Evolutionary conservation across 2,797 vertebrate genomes (phyloP), one percentile per base, ranked within the genome.

Genomic region (Myotis vivesi): DNA sequence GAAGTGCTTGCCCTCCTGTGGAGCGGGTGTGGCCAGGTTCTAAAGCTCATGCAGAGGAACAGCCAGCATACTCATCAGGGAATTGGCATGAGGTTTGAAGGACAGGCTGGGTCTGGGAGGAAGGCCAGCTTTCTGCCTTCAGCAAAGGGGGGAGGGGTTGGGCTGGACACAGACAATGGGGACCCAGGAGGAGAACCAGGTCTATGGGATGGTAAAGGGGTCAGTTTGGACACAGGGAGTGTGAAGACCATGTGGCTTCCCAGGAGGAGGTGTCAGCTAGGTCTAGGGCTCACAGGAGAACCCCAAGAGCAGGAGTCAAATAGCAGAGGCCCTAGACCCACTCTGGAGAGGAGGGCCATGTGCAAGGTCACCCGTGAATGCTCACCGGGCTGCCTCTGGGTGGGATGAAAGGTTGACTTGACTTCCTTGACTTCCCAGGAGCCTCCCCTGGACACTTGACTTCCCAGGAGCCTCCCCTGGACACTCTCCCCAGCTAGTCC

Each of bases 381-480:
- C 55, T 53, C 41, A 30, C 1, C 8, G 25, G n/a, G 20, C 8
- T 44, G 46, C 17, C 41, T 76, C n/a, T 85, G 16, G 28, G 49
- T 57, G 71, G 8, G 80, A 13, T 1, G 0, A 38, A 75, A 64
- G 13, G 36, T 28, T 64, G 51, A 33, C 33, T 22, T 90, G 55
- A 49, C 16, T 87, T 57, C 57, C 38, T 77, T 28, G 57, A 91
- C 30, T 44, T 92, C 86, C 49, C 13, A 62, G 25, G 36, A 66
- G 28, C 7, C 19, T 13, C 30, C 30, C 33, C 22, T 44, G 30
- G 30, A 68, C 12, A 23, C 8, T 25, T n/a, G n/a, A n/a, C n/a
- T n/a, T n/a, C n/a, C n/a, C 13, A 62, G 25, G 36, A 66, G 28
- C 6, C 19, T 13, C 30, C 28, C 33, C 22, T 44, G 30, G 30